phyloP scores from a whole-genome alignment of 35 echinoderm and acorn worm species.

The Strongylocentrotus purpuratus region DNA sequence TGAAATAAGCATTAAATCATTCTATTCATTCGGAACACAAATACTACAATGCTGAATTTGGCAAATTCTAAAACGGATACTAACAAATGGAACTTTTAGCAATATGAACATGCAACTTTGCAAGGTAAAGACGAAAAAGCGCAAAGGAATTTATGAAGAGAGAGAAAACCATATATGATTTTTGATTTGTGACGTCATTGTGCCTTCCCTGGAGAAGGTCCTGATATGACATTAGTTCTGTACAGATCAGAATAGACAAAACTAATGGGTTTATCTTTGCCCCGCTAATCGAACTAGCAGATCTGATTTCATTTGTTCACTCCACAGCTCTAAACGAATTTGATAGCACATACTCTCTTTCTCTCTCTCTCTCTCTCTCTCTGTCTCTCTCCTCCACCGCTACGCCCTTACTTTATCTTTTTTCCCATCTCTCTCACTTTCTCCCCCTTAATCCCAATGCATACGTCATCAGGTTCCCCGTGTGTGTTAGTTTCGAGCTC shows the following conservation, averaged over 20 bases:
- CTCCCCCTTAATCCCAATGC: not conserved
- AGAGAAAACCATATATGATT: not conserved
- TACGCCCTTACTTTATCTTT: not conserved
- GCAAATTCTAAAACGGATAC: not conserved
- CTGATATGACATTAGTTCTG: not conserved
- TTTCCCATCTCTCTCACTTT: not conserved
- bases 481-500: not conserved
- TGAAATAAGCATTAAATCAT: no score
- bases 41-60: no score
- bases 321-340: slow-evolving; percentile 3
- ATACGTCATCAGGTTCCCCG: not conserved
- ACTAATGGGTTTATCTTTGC: slow-evolving; percentile 43
- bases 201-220: not conserved
- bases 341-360: not conserved
- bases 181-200: not conserved
- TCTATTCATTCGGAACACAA: no score
- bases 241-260: not conserved
- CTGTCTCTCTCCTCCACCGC: not conserved
- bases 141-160: not conserved
- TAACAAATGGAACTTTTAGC: not conserved
- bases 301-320: slow-evolving; percentile 5
- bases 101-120: not conserved
- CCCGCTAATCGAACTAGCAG: not conserved
- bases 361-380: not conserved
- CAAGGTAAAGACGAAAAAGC: not conserved